A percentile compares a stretch with the other conserved stretches of the same genome.
Conservation (phyloP, 2,888 invertebrate genomes). For the Busseola fusca region DNA sequence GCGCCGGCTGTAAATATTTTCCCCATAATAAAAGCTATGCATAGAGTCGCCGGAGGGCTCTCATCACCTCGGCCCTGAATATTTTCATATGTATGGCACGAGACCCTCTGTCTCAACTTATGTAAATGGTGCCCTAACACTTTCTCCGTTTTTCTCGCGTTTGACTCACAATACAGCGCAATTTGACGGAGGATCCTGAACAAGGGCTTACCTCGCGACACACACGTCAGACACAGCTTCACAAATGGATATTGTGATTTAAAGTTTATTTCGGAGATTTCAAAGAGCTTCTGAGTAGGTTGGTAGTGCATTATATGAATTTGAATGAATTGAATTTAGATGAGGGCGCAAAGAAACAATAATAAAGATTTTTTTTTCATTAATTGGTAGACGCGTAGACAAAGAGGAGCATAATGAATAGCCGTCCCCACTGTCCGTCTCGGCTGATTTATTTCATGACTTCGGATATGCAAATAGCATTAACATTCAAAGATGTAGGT, state of each 20-base stretch:
- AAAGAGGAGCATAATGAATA: conserved; percentile 84
- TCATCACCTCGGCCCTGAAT: conserved; percentile 87
- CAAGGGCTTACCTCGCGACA: conserved; percentile 75
- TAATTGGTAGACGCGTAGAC: conserved; percentile 84
- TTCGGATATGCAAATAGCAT: conserved; percentile 89
- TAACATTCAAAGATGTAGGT: conserved; percentile 88
- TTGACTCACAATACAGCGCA: conserved; percentile 86
- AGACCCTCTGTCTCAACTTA: conserved; percentile 88
- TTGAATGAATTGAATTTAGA: conserved; percentile 36
- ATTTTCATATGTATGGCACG: conserved; percentile 82
- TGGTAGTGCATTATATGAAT: conserved; percentile 31
- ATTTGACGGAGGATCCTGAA: conserved; percentile 83
- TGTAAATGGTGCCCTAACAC: conserved; percentile 88
- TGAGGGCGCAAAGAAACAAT: conserved; percentile 55
- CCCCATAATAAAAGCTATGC: conserved; percentile 84
- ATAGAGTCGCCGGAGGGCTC: conserved; percentile 82
- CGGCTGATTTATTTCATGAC: conserved; percentile 89
- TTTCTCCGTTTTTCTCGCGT: conserved; percentile 87
- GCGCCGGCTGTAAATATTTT: conserved; percentile 84
- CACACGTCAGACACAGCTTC: conserved; percentile 71
- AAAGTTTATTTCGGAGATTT: conserved; percentile 76
- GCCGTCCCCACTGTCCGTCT: conserved; percentile 86
- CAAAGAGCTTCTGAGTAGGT: conserved; percentile 57
- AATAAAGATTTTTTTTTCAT: conserved; percentile 76
- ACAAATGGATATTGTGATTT: conserved; percentile 80